phyloP scores from a whole-genome alignment of 2,113 vertebrate species.

The Zosterops borbonicus region DNA sequence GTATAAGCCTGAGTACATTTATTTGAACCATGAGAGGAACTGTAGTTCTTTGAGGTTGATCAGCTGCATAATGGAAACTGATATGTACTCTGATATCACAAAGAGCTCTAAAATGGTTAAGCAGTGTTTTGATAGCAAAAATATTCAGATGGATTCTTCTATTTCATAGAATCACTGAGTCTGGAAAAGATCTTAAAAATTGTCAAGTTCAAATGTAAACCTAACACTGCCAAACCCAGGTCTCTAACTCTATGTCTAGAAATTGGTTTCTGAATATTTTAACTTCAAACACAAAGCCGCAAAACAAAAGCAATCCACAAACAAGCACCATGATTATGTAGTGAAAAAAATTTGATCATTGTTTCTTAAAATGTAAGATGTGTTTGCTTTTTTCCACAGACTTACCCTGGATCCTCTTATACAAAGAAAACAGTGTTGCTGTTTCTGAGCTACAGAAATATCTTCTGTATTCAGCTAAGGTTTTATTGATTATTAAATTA shows the following conservation, averaged over 20 bases:
- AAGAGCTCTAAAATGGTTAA: neutral
- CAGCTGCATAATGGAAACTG: neutral
- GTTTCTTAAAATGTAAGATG: neutral
- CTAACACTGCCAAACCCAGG: neutral
- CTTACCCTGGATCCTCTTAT: neutral
- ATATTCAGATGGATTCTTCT: neutral
- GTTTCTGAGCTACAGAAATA: neutral
- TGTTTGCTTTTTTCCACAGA: neutral
- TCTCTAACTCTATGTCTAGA: neutral
- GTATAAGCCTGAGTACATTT: neutral
- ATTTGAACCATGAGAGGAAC: neutral
- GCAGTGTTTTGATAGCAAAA: neutral
- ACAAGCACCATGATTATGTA: neutral
- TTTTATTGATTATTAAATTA: constrained; percentile 26
- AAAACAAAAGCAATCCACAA: neutral
- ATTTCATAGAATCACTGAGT: neutral
- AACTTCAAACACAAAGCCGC: neutral
- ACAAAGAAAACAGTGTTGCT: neutral
- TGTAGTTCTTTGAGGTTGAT: neutral
- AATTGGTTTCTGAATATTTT: neutral
- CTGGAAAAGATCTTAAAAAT: neutral
- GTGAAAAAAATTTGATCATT: neutral
- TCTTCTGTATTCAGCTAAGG: neutral
- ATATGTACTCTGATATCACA: neutral
- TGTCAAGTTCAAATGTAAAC: neutral